These are phyloP conservation scores for Acronicta leporina DNA, from an alignment of 2,888 invertebrate genomes.

Conservation along the genomic window DNA sequence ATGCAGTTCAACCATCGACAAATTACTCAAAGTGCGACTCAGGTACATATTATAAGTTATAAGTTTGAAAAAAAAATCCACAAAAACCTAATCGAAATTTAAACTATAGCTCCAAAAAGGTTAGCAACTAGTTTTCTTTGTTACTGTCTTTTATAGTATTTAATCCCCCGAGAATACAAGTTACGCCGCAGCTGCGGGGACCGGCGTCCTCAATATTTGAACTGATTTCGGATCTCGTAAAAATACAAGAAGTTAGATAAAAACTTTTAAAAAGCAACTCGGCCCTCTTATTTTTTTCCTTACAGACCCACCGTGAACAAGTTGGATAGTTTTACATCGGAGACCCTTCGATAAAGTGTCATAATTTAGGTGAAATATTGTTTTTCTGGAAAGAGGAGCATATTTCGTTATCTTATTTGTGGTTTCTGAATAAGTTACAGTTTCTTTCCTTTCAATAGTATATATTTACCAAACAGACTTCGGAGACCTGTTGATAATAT, in stretches of 20 bases:
- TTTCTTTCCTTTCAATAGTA: constrained; percentile 60
- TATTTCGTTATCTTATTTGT: constrained; percentile 76
- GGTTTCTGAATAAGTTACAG: constrained; percentile 70
- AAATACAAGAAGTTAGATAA: constrained; percentile 73
- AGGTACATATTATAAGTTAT: too few species aligned
- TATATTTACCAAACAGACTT: constrained; percentile 57
- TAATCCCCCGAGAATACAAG: constrained; percentile 73
- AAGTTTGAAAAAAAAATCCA: constrained; percentile 12
- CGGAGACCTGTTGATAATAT: constrained; percentile 71
- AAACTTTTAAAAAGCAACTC: constrained; percentile 79
- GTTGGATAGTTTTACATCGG: constrained; percentile 83
- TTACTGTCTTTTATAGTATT: constrained; percentile 54
- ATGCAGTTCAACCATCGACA: too few species aligned
- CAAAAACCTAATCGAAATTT: constrained; percentile 16
- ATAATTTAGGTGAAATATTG: constrained; percentile 83
- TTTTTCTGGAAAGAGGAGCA: constrained; percentile 72
- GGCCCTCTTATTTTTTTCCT: constrained; percentile 77
- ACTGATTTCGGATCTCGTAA: constrained; percentile 79
- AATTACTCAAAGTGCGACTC: too few species aligned
- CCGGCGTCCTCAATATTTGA: constrained; percentile 74
- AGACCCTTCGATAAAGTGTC: constrained; percentile 84
- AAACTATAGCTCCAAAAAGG: constrained; percentile 15
- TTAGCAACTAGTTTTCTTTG: constrained; percentile 39
- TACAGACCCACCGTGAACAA: constrained; percentile 75
- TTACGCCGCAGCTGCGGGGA: constrained; percentile 68